Percentiles rank a stretch among this genome's conserved stretches.
These are phyloP conservation scores for Pachycephus smyrnensis DNA, from an alignment of 2,888 invertebrate genomes.

Conservation along the genomic window DNA sequence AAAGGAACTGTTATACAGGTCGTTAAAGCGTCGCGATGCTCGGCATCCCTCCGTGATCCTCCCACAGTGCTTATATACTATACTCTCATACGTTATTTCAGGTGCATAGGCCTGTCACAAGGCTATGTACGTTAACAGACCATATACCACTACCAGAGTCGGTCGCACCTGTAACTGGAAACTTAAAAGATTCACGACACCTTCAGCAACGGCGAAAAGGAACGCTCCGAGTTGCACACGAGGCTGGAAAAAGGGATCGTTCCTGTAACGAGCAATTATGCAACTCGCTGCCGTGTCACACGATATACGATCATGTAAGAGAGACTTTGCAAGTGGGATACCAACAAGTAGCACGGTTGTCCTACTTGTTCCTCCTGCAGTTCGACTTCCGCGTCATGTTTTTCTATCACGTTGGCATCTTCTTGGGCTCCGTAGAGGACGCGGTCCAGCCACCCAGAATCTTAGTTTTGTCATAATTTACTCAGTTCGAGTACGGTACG, in stretches of 20 bases:
- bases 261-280: slow-evolving; percentile 25
- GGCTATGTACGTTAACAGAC: not conserved
- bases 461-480: slow-evolving; percentile 26
- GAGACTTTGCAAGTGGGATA: slow-evolving; percentile 5
- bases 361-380: slow-evolving; percentile 29
- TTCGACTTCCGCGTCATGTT: slow-evolving; percentile 38
- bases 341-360: slow-evolving; percentile 26
- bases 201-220: not conserved
- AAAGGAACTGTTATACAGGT: not conserved
- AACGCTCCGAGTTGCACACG: not conserved
- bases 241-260: not conserved
- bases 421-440: slow-evolving; percentile 13
- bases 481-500: not conserved
- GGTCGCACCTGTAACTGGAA: not conserved
- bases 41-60: not conserved
- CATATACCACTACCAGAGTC: not conserved
- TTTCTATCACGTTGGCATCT: slow-evolving; percentile 35
- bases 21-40: not conserved
- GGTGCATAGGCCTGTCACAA: accelerated
- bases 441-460: slow-evolving; percentile 28
- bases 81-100: not conserved
- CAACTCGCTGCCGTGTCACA: slow-evolving; percentile 32
- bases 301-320: slow-evolving; percentile 32
- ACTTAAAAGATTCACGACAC: not conserved
- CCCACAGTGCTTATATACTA: not conserved